Percentiles rank a stretch among this genome's conserved stretches.
phyloP scores from a whole-genome alignment of 2,888 invertebrate species.

The Leptarthrus brevirostris region DNA sequence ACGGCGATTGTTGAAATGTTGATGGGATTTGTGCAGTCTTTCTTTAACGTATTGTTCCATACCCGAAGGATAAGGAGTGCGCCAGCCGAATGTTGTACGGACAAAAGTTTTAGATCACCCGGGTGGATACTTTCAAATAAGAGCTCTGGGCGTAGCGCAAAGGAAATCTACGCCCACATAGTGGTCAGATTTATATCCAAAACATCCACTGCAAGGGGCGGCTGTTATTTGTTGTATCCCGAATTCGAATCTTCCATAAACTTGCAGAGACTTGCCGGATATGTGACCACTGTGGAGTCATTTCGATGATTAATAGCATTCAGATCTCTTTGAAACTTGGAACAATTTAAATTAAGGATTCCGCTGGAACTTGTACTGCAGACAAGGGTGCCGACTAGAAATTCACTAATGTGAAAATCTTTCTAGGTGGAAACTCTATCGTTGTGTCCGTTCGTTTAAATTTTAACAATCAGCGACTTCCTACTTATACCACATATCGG shows the following conservation, averaged over 20 bases:
- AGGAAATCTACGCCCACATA: conserved; percentile 9
- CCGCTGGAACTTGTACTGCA: background rate
- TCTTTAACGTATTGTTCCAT: background rate
- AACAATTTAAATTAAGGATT: conserved; percentile 10
- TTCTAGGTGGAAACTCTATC: background rate
- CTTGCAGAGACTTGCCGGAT: conserved; percentile 33
- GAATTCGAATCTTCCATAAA: conserved; percentile 22
- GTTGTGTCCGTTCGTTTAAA: conserved; percentile 3
- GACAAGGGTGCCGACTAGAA: conserved; percentile 21
- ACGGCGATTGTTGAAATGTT: background rate
- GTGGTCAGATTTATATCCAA: conserved; percentile 15
- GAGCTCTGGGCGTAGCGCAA: conserved; percentile 5
- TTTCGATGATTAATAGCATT: conserved; percentile 30
- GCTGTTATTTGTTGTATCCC: conserved; percentile 27
- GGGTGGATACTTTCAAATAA: conserved; percentile 11
- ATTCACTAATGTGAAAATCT: background rate
- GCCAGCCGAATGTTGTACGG: background rate
- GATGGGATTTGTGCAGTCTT: background rate
- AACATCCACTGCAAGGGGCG: conserved; percentile 24
- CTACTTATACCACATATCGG: conserved; percentile 14
- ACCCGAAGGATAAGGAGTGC: background rate
- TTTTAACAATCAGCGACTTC: conserved; percentile 18
- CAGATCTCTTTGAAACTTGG: conserved; percentile 32
- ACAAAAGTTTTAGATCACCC: conserved; percentile 14
- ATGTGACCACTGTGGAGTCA: conserved; percentile 38